phyloP scores from a whole-genome alignment of 2,797 vertebrate genomes.

The Monodelphis domestica region DNA sequence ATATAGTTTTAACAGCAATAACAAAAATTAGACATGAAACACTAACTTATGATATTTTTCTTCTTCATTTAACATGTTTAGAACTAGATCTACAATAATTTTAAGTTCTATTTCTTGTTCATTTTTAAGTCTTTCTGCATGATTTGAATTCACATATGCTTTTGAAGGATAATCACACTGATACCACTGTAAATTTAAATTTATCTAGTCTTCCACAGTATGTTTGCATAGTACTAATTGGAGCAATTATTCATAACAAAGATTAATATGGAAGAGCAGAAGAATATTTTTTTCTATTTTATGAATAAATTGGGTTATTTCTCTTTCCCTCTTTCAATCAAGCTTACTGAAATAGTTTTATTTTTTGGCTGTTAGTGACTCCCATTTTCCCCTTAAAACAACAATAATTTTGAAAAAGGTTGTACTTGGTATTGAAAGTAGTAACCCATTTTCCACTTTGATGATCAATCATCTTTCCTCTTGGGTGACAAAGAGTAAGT shows the following conservation, averaged over 20 bases:
- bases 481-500: slow-evolving; percentile 23
- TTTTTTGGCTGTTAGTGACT: slow-evolving; percentile 56
- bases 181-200: slow-evolving; percentile 62
- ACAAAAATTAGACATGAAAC: slow-evolving; percentile 17
- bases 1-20: slow-evolving; percentile 11
- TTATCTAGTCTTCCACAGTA: background rate
- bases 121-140: slow-evolving; percentile 15
- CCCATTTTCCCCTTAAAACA: slow-evolving; percentile 49
- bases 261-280: slow-evolving; percentile 44
- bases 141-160: slow-evolving; percentile 62
- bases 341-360: slow-evolving; percentile 60
- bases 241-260: slow-evolving; percentile 69
- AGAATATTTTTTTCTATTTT: slow-evolving; percentile 60
- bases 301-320: slow-evolving; percentile 58
- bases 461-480: slow-evolving; percentile 50
- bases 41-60: slow-evolving; percentile 16
- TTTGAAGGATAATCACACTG: slow-evolving; percentile 55
- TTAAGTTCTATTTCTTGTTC: slow-evolving; percentile 37
- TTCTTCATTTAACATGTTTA: slow-evolving; percentile 39
- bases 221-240: slow-evolving; percentile 62
- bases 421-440: slow-evolving; percentile 25
- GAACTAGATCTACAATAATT: slow-evolving; percentile 11
- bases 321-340: slow-evolving; percentile 38
- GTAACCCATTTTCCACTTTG: slow-evolving; percentile 59
- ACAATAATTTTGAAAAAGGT: slow-evolving; percentile 35